A percentile compares a stretch with the other conserved stretches of the same genome.
Evolutionary conservation across 2,888 invertebrate species (phyloP).

Genomic region (Temnothorax ravouxi): DNA sequence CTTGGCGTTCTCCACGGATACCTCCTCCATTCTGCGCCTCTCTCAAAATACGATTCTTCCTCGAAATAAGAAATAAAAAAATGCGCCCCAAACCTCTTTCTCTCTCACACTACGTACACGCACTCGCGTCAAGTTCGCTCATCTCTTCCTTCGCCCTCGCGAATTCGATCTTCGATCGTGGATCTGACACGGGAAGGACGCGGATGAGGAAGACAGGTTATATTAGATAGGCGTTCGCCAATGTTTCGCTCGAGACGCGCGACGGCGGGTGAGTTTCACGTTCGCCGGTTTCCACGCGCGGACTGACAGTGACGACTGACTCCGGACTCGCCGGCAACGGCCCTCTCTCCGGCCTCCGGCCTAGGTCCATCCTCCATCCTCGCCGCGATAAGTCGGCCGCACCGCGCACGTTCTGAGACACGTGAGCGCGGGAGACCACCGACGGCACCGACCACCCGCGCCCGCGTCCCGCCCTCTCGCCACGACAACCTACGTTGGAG

Average conservation of each 20-base stretch:
- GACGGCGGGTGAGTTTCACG: not conserved
- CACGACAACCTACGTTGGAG: conserved; percentile 63
- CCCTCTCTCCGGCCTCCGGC: conserved; percentile 29
- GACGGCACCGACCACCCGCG: too few relatives aligned
- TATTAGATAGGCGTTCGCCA: not conserved
- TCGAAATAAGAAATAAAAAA: not conserved
- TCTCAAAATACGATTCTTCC: not conserved
- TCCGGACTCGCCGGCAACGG: conserved; percentile 11
- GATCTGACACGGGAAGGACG: too few relatives aligned
- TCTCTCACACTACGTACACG: not conserved
- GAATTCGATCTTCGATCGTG: not conserved
- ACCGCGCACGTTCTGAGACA: conserved; percentile 75
- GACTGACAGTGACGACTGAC: too few relatives aligned
- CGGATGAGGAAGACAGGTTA: not conserved
- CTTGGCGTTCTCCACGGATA: conserved; percentile 88
- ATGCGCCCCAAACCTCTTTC: not conserved
- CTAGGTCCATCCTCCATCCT: conserved; percentile 27
- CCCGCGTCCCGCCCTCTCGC: conserved; percentile 16
- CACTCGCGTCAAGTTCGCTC: conserved; percentile 14
- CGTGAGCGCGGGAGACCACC: conserved; percentile 70
- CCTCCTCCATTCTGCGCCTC: conserved; percentile 71
- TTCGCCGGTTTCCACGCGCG: conserved; percentile 53
- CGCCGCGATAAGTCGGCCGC: conserved; percentile 59
- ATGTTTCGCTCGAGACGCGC: not conserved
- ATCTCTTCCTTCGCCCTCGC: not conserved